Evolutionary conservation across 2,888 invertebrate species (phyloP), one percentile per base, ranked within the genome.

Genomic region (Oxyteleia sp.): DNA sequence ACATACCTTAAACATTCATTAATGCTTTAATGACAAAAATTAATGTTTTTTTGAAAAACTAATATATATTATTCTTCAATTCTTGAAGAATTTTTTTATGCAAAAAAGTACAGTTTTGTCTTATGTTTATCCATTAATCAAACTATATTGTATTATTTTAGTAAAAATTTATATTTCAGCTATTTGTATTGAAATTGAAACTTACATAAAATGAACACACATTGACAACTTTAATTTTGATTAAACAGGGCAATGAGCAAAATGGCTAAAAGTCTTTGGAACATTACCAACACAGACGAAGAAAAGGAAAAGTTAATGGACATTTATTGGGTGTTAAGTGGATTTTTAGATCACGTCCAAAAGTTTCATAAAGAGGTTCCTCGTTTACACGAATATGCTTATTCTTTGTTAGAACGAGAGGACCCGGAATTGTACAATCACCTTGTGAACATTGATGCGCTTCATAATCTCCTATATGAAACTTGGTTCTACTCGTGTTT

Each of bases 401-500:
- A 94, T 59, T 94, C 93, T 32, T 94, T 97, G 91, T 93, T 98
- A 10, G 96, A 96, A 90, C 96, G 96, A 86, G 98, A 98, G 92
- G 98, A 98, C 90, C 94, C 94, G 1, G 95, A 95, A 53, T 94
- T 98, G 4, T 96, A 95, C 88, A 96, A 95, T 84, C 96, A 97
- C 91, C 93, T 98, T 47, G 93, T 94, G n/a, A 95, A 95, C 47
- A 95, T 96, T 61, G 95, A 95, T 63, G 95, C 96, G 0, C 93
- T 96, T 84, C 95, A 95, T 71, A 94, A 93, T 76, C 93, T 97
- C 55, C 96, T 98, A 0, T 93, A 97, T 49, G 95, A 95, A 35
- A 95, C 95, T 86, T 98, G 98, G 98, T 97, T 97, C 92, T 95
- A 95, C 71, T 96, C 96, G 63, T 97, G 97, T 90, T 98, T 97